A percentile compares a stretch with the other conserved stretches of the same genome.
Evolutionary conservation across 2,797 vertebrate species (phyloP).

Genomic region (Chrysocyon brachyurus): DNA sequence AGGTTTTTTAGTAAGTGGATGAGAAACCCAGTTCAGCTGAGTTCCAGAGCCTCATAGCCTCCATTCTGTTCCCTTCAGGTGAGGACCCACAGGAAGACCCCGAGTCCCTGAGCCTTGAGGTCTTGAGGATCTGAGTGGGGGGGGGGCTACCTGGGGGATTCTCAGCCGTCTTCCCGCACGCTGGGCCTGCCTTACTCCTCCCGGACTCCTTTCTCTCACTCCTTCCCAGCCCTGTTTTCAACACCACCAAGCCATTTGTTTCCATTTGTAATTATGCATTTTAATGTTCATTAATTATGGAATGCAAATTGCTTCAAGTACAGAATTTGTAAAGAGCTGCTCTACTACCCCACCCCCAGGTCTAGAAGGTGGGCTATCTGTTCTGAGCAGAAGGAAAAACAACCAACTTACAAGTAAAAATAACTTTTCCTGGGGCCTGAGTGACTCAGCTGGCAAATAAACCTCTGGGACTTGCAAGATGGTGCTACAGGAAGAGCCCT

Average conservation of each 20-base stretch:
- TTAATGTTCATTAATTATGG: constrained; percentile 84
- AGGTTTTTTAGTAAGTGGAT: background rate
- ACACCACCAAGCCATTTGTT: constrained; percentile 78
- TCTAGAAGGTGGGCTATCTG: constrained; percentile 78
- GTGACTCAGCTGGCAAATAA: background rate
- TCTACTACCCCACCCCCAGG: background rate
- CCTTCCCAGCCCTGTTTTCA: constrained; percentile 66
- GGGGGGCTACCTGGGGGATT: background rate
- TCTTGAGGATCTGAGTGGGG: background rate
- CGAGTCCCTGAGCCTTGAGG: background rate
- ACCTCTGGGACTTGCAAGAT: background rate
- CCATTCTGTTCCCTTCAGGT: background rate
- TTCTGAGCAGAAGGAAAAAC: background rate
- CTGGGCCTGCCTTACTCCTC: background rate
- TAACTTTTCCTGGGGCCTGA: background rate
- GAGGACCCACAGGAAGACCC: background rate
- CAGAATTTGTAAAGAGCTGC: constrained; percentile 72
- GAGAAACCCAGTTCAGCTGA: background rate
- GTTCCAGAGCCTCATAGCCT: background rate
- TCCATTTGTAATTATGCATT: constrained; percentile 83
- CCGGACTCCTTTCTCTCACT: background rate
- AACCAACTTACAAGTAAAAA: background rate
- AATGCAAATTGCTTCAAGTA: constrained; percentile 80
- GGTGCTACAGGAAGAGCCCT: too few relatives aligned
- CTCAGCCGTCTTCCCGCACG: too few relatives aligned